Evolutionary conservation across 1,140 invertebrate species (phyloP), one percentile per base, ranked within the genome.

Genomic region (Diuraphis noxia): DNA sequence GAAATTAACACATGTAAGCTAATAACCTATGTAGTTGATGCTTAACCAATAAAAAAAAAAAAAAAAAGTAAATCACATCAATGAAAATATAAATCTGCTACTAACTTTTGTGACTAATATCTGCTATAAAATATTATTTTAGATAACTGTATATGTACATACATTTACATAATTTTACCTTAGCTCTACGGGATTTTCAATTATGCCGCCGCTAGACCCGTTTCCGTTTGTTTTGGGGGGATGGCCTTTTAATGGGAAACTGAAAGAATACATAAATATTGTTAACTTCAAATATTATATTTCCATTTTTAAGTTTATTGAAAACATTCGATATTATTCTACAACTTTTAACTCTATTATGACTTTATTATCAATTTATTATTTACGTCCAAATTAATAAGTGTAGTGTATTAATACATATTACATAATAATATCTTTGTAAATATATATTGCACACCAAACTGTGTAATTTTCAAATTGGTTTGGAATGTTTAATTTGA

Each of bases 121-220:
- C 13, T 72, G 5, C 13, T n/a, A 72, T 13, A 63, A n/a, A 72
- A 72, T 72, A 72, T 72, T 72, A 72, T 72, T 34, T 72, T 72
- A 5, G 17, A 34, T 72, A 72, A n/a, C 56, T 72, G 0, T n/a
- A 72, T 30, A 72, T 17, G 56, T n/a, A 17, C 13, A n/a, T 72
- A n/a, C 13, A 36, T 79, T 79, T 84, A 46, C 17, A 41, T 41
- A n/a, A 46, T 34, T 63, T 87, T 82, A 91, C 89, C 89, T 91
- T 91, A 91, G n/a, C 77, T 91, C 89, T 40, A 91, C 89, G 17
- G 89, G 89, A 91, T 91, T 91, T 91, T 91, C 89, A 25, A 91
- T 82, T 82, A 91, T 91, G 72, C 89, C 72, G 21, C 89, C 89
- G 25, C 63, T 81, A 81, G 89, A 91, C 38, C 89, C 89, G 13